Conservation (phyloP, 2,113 vertebrate genomes). For the Gasterosteus aculeatus region DNA sequence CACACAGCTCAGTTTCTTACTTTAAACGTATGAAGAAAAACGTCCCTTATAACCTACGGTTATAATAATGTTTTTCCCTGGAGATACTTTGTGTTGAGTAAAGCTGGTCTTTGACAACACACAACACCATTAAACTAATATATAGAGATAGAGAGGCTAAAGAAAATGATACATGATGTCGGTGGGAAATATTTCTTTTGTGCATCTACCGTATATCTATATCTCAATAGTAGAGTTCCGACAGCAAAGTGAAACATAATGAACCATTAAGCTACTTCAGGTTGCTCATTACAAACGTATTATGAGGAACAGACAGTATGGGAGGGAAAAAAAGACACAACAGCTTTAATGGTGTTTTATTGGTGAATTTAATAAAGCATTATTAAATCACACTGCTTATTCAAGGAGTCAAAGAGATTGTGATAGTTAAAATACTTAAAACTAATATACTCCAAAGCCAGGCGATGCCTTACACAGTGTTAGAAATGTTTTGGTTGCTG, state of each 20-base stretch:
- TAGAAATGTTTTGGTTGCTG: not conserved
- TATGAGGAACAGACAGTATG: slow-evolving; percentile 1
- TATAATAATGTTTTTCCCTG: not conserved
- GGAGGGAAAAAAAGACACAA: not conserved
- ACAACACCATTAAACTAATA: not conserved
- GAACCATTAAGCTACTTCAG: slow-evolving; percentile 7
- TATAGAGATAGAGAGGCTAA: not conserved
- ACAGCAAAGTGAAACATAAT: slow-evolving; percentile 8
- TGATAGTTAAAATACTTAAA: slow-evolving; percentile 28
- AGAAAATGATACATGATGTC: not conserved
- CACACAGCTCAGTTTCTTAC: not conserved
- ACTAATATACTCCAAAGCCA: slow-evolving; percentile 15
- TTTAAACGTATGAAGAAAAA: not conserved
- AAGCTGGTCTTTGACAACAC: not conserved
- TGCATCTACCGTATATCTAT: too few relatives aligned
- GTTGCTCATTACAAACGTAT: not conserved
- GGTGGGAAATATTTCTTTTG: not conserved
- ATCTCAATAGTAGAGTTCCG: too few relatives aligned
- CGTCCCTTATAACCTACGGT: not conserved
- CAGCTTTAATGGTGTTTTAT: slow-evolving; percentile 15
- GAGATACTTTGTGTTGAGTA: not conserved
- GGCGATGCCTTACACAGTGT: not conserved
- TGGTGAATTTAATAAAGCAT: slow-evolving; percentile 31
- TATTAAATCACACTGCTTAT: slow-evolving; percentile 40
- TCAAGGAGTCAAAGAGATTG: slow-evolving; percentile 21